Percentiles rank a stretch among this genome's conserved stretches.
Conservation (phyloP, 1,140 invertebrate genomes). For the fruit fly (Drosophila melanogaster) region DNA sequence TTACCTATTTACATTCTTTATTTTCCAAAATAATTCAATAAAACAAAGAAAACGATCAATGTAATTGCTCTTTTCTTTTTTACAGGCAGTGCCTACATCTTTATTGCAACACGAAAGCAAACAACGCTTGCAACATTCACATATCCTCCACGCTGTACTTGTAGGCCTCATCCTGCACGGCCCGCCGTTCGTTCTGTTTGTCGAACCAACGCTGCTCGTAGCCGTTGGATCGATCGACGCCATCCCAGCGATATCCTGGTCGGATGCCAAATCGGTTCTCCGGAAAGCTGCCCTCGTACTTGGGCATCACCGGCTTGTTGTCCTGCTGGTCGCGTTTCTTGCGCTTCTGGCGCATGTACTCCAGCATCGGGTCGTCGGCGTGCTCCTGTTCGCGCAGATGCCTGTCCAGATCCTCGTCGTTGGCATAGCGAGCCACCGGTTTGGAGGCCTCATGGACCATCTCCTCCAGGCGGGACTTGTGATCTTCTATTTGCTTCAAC, state of each 20-base stretch:
- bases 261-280: conserved; percentile 96
- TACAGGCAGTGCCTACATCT: conserved; percentile 23
- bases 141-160: conserved; percentile 98
- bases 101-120: conserved; percentile 15
- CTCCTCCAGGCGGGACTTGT: conserved; percentile 88
- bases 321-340: conserved; percentile 85
- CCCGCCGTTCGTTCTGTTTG: conserved; percentile 90
- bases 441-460: conserved; percentile 94
- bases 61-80: not conserved
- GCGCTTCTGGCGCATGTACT: conserved; percentile 93
- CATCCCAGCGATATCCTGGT: conserved; percentile 99
- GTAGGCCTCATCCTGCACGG: conserved; percentile 93
- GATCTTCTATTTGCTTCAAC: conserved; percentile 92
- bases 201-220: conserved; percentile 97
- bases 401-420: conserved; percentile 94
- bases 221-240: conserved; percentile 98
- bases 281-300: conserved; percentile 92
- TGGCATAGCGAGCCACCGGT: conserved; percentile 94
- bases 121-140: conserved; percentile 86
- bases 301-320: conserved; percentile 85
- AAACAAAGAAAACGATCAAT: too few relatives aligned
- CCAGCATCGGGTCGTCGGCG: conserved; percentile 96
- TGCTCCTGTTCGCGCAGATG: conserved; percentile 90
- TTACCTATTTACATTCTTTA: too few relatives aligned
- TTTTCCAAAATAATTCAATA: too few relatives aligned